Conservation (phyloP, 2,888 invertebrate species). For the Scaptomyza polygonia region DNA sequence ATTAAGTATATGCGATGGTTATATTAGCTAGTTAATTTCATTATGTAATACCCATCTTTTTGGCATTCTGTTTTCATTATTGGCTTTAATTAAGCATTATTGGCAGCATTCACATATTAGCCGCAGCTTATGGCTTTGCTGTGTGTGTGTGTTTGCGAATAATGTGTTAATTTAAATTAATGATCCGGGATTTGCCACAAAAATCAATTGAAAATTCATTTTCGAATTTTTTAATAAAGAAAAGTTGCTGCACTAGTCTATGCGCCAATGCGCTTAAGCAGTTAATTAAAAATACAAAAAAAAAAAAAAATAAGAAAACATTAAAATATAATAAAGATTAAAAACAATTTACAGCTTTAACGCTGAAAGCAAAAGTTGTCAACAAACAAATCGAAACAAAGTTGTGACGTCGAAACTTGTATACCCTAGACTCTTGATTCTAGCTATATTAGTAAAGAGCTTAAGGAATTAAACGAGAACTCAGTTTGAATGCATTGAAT, state of each 20-base stretch:
- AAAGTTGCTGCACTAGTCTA: constrained; percentile 27
- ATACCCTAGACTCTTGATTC: constrained; percentile 24
- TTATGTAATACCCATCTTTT: constrained; percentile 57
- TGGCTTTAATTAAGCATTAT: constrained; percentile 78
- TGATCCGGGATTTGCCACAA: constrained; percentile 42
- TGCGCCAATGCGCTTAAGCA: constrained; percentile 56
- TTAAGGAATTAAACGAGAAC: too few species aligned
- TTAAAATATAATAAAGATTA: constrained; percentile 51
- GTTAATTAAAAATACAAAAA: constrained; percentile 66
- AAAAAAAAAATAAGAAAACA: constrained; percentile 48
- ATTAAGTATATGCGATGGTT: constrained; percentile 68
- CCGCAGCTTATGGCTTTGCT: constrained; percentile 43
- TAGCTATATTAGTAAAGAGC: not conserved
- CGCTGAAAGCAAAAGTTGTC: constrained; percentile 55
- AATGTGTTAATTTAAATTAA: constrained; percentile 67
- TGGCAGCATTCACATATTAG: constrained; percentile 67
- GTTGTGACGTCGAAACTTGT: constrained; percentile 1
- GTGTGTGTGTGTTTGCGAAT: constrained; percentile 47
- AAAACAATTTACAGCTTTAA: constrained; percentile 55
- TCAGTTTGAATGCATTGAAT: not conserved
- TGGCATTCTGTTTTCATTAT: constrained; percentile 60
- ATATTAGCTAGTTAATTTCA: constrained; percentile 76
- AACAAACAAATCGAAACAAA: constrained; percentile 32
- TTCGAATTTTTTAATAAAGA: constrained; percentile 15
- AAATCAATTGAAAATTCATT: constrained; percentile 47